Conservation (phyloP, 1,140 invertebrate species). For the Drosophila setifemur region DNA sequence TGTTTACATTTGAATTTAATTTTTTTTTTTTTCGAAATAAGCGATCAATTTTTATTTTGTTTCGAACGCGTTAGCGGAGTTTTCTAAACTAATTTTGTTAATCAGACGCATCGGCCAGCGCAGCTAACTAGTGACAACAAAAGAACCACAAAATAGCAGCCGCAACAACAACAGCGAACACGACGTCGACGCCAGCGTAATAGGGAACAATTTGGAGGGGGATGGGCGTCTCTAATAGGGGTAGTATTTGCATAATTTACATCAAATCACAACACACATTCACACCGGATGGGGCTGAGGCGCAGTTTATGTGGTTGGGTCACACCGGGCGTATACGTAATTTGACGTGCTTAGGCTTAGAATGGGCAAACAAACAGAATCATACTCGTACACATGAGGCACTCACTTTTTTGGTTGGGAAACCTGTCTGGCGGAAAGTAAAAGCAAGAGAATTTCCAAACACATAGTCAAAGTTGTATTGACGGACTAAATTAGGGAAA, state of each 20-base stretch:
- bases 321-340: constrained; percentile 14
- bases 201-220: constrained; percentile 40
- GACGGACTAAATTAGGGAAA: constrained; percentile 58
- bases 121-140: constrained; percentile 71
- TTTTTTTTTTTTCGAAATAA: constrained; percentile 51
- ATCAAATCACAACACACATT: constrained; percentile 21
- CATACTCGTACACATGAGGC: background rate
- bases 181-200: constrained; percentile 69
- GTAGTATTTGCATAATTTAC: constrained; percentile 59
- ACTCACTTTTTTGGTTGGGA: constrained; percentile 47
- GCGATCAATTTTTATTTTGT: constrained; percentile 74
- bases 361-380: background rate
- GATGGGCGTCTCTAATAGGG: constrained; percentile 43
- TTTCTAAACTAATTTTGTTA: constrained; percentile 81
- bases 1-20: background rate
- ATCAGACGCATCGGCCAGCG: constrained; percentile 62
- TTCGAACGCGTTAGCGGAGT: constrained; percentile 77
- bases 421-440: constrained; percentile 10
- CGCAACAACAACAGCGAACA: constrained; percentile 44
- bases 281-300: background rate
- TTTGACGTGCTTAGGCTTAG: constrained; percentile 31
- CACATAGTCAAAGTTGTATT: constrained; percentile 53
- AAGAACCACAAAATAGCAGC: constrained; percentile 41
- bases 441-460: constrained; percentile 18
- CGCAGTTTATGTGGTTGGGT: background rate